Base-by-base conservation (phyloP, 2,113 vertebrate genomes). In the Thryonomys swinderianus region DNA sequence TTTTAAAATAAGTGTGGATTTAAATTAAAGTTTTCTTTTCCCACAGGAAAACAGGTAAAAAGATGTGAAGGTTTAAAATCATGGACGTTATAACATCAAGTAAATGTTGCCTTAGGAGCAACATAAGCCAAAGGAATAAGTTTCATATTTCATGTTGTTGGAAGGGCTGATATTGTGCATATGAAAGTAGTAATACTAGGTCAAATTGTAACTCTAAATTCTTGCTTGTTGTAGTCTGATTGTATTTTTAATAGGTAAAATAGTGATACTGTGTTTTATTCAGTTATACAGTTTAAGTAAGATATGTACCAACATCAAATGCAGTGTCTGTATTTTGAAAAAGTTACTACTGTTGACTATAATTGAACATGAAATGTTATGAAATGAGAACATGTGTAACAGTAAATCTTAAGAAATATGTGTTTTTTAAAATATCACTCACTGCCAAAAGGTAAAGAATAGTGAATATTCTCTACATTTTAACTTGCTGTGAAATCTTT, bases 1-100 rank as follows among this genome's bases (percentile, higher is more conserved):
- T 85, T 20, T 80, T 82, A 94, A 90, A 90, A 55, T 93, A 53
- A 85, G 91, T 82, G n/a, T 71, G 74, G n/a, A 55, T 62, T 86
- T 92, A 86, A 94, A 74, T 81, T 57, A 79, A 59, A 37, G 4
- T 74, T 81, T 11, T 59, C 91, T 73, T 80, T 86, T 89, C 32
- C 30, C 30, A 32, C 30, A 51, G 30, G 27, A 76, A 76, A 32
- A 40, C 8, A 40, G 13, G 1, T 51, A 45, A 51, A 32, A 32
- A 51, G 21, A 51, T 34, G 51, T 4, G 30, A 78, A 88, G 25
- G 7, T 82, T 34, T 85, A 81, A 76, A 87, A 17, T 79, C 18
- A 30, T 57, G 84, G 45, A 27, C 27, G 71, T 90, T 95, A 23
- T 30, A 51, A 0, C 16, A 90, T 84, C 12, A 80, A 53, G 34